A percentile compares a stretch with the other conserved stretches of the same genome.
Conservation (phyloP, 1,140 invertebrate species). For the Eulimnadia texana region DNA sequence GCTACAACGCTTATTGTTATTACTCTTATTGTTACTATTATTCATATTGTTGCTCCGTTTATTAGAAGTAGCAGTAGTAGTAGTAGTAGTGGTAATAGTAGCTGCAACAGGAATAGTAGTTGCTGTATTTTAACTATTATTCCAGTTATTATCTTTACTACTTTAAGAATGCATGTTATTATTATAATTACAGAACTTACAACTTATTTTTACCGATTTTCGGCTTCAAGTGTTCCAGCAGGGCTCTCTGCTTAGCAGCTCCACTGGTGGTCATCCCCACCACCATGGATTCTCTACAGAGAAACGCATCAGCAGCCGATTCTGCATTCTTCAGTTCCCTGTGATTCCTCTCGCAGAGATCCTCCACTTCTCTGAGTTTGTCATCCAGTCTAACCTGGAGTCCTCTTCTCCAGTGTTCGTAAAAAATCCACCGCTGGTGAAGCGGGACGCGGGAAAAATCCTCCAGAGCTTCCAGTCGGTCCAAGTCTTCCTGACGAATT, state of each 20-base stretch:
- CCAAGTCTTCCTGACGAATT: neutral
- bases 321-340: neutral
- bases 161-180: neutral
- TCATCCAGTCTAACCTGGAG: constrained; percentile 1
- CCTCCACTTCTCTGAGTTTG: neutral
- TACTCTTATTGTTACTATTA: neutral
- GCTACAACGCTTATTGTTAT: no score
- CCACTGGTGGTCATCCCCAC: constrained; percentile 39
- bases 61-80: no score
- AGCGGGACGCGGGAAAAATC: neutral
- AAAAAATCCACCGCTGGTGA: neutral
- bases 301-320: neutral
- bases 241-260: constrained; percentile 31
- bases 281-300: constrained; percentile 15
- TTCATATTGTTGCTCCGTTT: no score
- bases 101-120: no score
- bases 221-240: constrained; percentile 29
- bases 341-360: neutral
- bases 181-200: no score
- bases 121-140: no score
- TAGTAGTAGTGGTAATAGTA: no score
- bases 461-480: neutral
- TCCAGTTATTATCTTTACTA: neutral
- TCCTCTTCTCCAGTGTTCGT: neutral
- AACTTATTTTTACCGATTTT: constrained; percentile 26